Evolutionary conservation across 2,888 invertebrate genomes (phyloP).

Genomic region (Itoplectis maculator): DNA sequence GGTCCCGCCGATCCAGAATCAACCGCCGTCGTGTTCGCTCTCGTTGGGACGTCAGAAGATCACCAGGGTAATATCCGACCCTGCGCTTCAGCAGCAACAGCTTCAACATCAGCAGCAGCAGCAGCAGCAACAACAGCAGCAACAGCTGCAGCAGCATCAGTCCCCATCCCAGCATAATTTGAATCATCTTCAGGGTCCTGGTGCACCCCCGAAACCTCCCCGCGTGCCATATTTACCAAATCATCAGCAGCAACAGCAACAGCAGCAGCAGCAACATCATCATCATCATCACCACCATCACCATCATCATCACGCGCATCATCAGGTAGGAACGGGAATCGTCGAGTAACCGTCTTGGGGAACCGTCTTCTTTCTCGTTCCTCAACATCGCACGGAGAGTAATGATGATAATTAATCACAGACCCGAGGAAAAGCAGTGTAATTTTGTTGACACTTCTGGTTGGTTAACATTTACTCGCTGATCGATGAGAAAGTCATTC

Average conservation of each 20-base stretch:
- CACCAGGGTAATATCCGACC: constrained; percentile 88
- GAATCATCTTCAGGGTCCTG: constrained; percentile 77
- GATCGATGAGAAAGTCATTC: no score
- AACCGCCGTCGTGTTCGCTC: constrained; percentile 80
- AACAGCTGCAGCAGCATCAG: constrained; percentile 62
- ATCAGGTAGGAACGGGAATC: constrained; percentile 56
- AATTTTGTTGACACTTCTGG: no score
- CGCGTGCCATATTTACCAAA: constrained; percentile 86
- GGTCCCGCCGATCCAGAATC: constrained; percentile 80
- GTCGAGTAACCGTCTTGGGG: no score
- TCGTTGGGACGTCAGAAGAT: constrained; percentile 83
- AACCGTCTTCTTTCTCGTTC: constrained; percentile 17
- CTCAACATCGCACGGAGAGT: no score
- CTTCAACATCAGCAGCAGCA: constrained; percentile 70
- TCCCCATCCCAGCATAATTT: constrained; percentile 70
- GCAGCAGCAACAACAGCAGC: constrained; percentile 60
- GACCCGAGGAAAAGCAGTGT: no score
- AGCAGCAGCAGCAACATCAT: constrained; percentile 75
- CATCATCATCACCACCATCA: constrained; percentile 77
- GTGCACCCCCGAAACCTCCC: constrained; percentile 88
- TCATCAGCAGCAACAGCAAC: constrained; percentile 67
- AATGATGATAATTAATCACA: no score
- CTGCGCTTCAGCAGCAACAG: constrained; percentile 78
- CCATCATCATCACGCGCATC: constrained; percentile 67
- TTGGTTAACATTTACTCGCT: no score